Conservation (phyloP, 1,140 invertebrate genomes). For the Teleopsis dalmanni region DNA sequence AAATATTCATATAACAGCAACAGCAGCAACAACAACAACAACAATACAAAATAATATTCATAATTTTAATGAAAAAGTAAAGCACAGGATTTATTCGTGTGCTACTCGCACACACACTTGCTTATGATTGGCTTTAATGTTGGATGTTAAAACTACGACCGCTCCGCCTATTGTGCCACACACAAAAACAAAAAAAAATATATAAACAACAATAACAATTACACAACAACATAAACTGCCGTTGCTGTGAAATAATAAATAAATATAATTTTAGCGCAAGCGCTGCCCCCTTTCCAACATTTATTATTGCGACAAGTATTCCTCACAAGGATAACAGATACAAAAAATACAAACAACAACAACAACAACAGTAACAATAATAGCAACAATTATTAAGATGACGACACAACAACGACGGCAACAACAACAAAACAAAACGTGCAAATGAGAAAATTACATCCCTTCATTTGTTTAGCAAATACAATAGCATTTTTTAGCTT, state of each 20-base stretch:
- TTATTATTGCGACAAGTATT: not conserved
- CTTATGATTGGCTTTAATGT: conserved; percentile 38
- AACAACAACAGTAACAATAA: not conserved
- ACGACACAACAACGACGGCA: conserved; percentile 15
- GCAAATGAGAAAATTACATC: conserved; percentile 45
- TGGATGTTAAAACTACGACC: conserved; percentile 7
- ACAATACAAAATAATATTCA: conserved; percentile 25
- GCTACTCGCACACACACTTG: conserved; percentile 17
- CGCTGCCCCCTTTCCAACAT: conserved; percentile 12
- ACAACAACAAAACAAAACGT: conserved; percentile 29
- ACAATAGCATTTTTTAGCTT: conserved; percentile 2
- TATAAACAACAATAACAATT: not conserved
- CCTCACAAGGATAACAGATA: not conserved
- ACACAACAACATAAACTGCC: conserved; percentile 2
- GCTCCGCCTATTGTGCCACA: conserved; percentile 17
- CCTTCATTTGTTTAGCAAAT: conserved; percentile 41
- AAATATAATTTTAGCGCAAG: conserved; percentile 23
- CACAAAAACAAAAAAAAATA: conserved; percentile 8
- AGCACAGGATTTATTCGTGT: too few species aligned
- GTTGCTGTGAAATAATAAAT: conserved; percentile 19
- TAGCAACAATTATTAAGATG: conserved; percentile 11
- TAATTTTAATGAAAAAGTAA: conserved; percentile 31
- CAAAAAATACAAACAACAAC: conserved; percentile 1
- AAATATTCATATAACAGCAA: conserved; percentile 6
- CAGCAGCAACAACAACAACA: conserved; percentile 16